Conservation (phyloP, 2,888 invertebrate species). For the Diadegma fenestrale region DNA sequence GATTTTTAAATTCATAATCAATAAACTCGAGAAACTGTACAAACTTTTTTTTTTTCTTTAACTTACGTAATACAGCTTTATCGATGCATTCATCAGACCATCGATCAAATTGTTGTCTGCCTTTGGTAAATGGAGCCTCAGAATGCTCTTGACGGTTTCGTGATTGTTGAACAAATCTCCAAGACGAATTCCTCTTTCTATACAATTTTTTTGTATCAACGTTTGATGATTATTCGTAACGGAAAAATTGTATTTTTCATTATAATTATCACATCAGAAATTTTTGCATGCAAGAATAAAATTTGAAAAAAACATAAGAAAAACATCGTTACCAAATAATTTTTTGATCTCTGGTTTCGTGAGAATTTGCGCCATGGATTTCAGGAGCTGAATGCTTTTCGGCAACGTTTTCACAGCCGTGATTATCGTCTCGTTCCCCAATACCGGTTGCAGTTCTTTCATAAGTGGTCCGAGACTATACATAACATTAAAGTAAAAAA, state of each 20-base stretch:
- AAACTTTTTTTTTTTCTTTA: neutral
- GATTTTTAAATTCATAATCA: too few relatives aligned
- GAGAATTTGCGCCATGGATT: constrained; percentile 86
- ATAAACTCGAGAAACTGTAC: neutral
- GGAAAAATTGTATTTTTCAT: neutral
- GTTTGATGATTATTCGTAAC: neutral
- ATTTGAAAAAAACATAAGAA: neutral
- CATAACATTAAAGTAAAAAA: neutral
- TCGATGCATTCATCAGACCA: constrained; percentile 85
- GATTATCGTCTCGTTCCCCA: constrained; percentile 85
- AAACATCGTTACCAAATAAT: constrained; percentile 84
- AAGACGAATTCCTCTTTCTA: constrained; percentile 86
- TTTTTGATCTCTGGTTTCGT: constrained; percentile 86
- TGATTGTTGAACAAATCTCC: constrained; percentile 86
- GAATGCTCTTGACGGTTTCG: constrained; percentile 83
- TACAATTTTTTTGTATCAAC: constrained; percentile 10
- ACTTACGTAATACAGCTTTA: constrained; percentile 87
- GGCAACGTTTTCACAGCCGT: constrained; percentile 85
- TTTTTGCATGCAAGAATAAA: neutral
- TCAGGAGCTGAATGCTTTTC: constrained; percentile 86
- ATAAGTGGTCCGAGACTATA: constrained; percentile 81
- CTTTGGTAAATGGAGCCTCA: constrained; percentile 83
- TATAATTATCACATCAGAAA: neutral
- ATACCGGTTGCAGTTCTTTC: constrained; percentile 85
- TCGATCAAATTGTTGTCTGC: constrained; percentile 83